These are phyloP conservation scores for Genyomyrus donnyi DNA, from an alignment of 2,113 vertebrate species.

Conservation along the genomic window DNA sequence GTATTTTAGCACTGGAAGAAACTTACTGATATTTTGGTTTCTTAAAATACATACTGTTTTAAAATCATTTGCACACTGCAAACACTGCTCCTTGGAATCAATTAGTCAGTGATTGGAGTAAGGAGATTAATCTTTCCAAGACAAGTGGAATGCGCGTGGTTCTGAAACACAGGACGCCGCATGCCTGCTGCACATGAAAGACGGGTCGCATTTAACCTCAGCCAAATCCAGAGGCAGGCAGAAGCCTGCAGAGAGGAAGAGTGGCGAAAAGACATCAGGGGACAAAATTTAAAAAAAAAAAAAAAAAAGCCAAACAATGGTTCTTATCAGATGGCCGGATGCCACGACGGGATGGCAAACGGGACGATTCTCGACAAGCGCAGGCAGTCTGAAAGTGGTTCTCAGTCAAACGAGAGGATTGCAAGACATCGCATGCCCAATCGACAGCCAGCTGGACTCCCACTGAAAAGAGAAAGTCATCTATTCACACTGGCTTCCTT, in stretches of 20 bases:
- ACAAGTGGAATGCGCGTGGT: not conserved
- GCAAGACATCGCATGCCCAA: not conserved
- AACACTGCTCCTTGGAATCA: not conserved
- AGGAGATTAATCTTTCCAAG: not conserved
- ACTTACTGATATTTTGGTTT: not conserved
- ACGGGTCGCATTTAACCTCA: not conserved
- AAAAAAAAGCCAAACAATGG: not conserved
- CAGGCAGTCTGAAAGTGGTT: not conserved
- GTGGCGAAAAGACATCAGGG: not conserved
- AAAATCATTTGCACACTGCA: not conserved
- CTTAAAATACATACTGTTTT: not conserved
- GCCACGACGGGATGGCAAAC: not conserved
- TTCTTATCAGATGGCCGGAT: not conserved
- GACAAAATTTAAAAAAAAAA: not conserved
- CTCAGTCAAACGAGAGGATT: not conserved
- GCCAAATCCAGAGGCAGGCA: not conserved
- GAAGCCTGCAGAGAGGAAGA: not conserved
- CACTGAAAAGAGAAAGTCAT: not conserved
- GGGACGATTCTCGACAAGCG: not conserved
- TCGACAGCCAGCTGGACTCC: not conserved
- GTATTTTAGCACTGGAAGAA: not conserved
- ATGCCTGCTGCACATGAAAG: not conserved
- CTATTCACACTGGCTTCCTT: not conserved
- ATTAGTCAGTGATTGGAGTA: not conserved
- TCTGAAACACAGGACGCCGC: not conserved